phyloP scores from a whole-genome alignment of 2,888 invertebrate species.

The Andrena minutula region DNA sequence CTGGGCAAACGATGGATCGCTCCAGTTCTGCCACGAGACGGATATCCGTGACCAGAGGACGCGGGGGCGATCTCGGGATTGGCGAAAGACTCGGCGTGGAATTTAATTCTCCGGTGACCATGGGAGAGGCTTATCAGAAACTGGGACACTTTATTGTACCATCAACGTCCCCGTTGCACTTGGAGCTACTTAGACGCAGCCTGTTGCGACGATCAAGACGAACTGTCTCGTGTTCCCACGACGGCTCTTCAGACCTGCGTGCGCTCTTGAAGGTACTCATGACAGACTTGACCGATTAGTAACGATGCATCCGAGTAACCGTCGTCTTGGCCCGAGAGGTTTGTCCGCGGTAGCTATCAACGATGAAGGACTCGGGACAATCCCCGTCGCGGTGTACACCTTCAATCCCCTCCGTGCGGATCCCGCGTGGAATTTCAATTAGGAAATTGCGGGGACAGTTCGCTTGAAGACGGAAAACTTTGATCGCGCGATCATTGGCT shows the following conservation, averaged over 20 bases:
- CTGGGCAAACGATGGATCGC: conserved; percentile 30
- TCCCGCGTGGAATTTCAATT: neutral
- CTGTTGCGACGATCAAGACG: conserved; percentile 40
- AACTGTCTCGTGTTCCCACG: conserved; percentile 55
- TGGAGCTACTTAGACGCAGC: conserved; percentile 42
- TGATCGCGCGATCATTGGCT: neutral
- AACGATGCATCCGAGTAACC: conserved; percentile 20
- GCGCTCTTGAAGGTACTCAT: conserved; percentile 46
- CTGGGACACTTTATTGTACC: conserved; percentile 36
- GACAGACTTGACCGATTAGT: conserved; percentile 50
- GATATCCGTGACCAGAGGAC: conserved; percentile 9
- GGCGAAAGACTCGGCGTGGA: neutral
- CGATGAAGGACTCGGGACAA: neutral
- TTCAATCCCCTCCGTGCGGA: neutral
- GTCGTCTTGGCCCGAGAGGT: conserved; percentile 7
- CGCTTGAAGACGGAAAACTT: neutral
- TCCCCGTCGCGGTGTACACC: neutral
- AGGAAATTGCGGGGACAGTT: neutral
- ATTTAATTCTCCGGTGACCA: neutral
- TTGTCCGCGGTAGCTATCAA: neutral
- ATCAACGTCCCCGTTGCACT: conserved; percentile 30
- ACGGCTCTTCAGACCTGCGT: conserved; percentile 33
- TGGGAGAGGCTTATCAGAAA: conserved; percentile 17
- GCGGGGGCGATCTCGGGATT: neutral
- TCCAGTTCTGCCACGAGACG: neutral